Base-by-base conservation (phyloP, 2,797 vertebrate species). In the Tinamus major region DNA sequence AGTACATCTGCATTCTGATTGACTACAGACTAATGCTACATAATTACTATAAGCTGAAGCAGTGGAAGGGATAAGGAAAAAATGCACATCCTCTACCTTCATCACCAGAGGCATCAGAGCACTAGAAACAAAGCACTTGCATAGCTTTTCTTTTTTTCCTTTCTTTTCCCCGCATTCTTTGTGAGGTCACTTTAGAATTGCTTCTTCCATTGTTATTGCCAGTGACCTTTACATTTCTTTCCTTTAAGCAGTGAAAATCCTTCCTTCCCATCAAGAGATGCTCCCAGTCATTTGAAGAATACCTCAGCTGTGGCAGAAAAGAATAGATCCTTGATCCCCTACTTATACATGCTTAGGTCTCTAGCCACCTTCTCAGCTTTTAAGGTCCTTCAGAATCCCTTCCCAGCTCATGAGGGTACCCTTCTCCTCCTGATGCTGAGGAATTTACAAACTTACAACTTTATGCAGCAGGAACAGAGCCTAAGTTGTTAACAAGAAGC, bases 11-110 rank as follows among this genome's bases (percentile, higher is more conserved):
- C 26, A 13, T 92, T 89, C 86, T 88, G 33, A 85, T 2, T 81
- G 67, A 87, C 79, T 89, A 67, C 37, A 39, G 26, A 27, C 55
- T 35, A 84, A 88, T 51, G 14, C 18, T 39, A 20, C 31, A 27
- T 56, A 93, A 86, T 84, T 91, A 87, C 55, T 21, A 86, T n/a
- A 92, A 92, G 85, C 41, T 81, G 39, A 12, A 84, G 62, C 19
- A 74, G 44, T 48, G 65, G 62, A 84, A 84, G 19, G 46, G 13
- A 27, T 53, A 78, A 55, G 46, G 26, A 63, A 46, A 59, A 56
- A 83, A 83, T 33, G 56, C 46, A 12, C 9, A 23, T 77, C 51
- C 71, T 81, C 63, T 91, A 48, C 42, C 48, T 81, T 84, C n/a
- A 74, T 18, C 44, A 89, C 33, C 31, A 81, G 49, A 79, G 72